Evolutionary conservation across 2,113 vertebrate species (phyloP).

Genomic region (Martes martes): DNA sequence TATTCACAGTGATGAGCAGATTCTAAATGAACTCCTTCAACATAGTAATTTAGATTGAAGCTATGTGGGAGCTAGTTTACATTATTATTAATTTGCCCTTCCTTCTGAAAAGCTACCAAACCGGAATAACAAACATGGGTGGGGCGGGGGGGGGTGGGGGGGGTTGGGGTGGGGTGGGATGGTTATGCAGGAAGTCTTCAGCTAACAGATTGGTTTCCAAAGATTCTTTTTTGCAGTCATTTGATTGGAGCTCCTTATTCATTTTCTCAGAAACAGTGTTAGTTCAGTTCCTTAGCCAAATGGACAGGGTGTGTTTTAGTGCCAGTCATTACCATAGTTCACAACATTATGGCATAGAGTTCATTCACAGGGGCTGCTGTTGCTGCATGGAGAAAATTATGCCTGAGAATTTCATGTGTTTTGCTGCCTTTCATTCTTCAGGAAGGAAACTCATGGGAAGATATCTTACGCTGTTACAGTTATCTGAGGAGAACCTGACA

Average conservation of each 20-base stretch:
- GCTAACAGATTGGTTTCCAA: neutral
- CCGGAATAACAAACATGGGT: neutral
- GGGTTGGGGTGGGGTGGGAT: neutral
- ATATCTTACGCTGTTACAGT: neutral
- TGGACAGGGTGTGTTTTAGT: neutral
- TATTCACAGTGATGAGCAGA: neutral
- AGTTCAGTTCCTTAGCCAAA: neutral
- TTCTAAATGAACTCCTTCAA: neutral
- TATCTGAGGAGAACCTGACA: neutral
- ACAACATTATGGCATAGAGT: neutral
- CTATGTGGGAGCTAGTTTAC: neutral
- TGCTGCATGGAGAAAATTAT: neutral
- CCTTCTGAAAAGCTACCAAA: neutral
- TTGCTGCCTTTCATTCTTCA: neutral
- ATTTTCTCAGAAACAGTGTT: neutral
- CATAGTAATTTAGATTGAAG: neutral
- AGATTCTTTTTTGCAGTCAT: neutral
- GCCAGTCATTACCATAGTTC: neutral
- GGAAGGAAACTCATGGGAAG: neutral
- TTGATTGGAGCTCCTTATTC: neutral
- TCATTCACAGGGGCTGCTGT: neutral
- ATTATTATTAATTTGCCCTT: conserved; percentile 23
- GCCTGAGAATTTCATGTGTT: neutral
- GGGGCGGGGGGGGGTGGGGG: neutral
- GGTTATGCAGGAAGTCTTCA: neutral